Percentiles rank a stretch among this genome's conserved stretches.
phyloP scores from a whole-genome alignment of 2,888 invertebrate species.

The Mantis religiosa region DNA sequence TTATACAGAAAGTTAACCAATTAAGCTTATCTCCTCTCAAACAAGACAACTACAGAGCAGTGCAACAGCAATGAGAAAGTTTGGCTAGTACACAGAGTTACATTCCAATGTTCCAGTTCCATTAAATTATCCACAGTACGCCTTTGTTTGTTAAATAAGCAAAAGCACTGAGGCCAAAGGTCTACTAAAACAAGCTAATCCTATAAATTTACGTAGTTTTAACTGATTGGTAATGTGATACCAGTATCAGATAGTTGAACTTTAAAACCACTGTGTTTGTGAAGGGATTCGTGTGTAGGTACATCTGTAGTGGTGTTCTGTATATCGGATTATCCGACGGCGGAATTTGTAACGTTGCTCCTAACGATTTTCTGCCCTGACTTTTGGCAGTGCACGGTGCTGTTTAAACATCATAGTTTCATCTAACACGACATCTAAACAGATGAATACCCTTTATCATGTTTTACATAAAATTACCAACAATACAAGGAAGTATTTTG shows the following conservation, averaged over 20 bases:
- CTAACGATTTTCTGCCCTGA: too few relatives aligned
- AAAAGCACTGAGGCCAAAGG: background rate
- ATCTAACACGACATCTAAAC: too few relatives aligned
- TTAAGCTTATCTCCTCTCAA: too few relatives aligned
- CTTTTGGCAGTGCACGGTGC: too few relatives aligned
- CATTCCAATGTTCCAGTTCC: background rate
- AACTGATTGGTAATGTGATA: background rate
- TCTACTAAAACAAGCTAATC: background rate
- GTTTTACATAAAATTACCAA: too few relatives aligned
- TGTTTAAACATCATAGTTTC: too few relatives aligned
- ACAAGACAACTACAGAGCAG: too few relatives aligned
- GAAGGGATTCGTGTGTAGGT: background rate
- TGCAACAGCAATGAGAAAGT: background rate
- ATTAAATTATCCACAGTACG: background rate
- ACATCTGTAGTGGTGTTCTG: background rate
- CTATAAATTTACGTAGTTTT: background rate
- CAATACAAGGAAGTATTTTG: too few relatives aligned
- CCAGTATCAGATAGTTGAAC: background rate
- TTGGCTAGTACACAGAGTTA: background rate
- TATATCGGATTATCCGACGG: background rate
- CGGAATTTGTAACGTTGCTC: background rate
- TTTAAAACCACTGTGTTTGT: background rate
- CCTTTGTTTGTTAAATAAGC: background rate
- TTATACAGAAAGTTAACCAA: too few relatives aligned
- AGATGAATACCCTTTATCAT: too few relatives aligned